Base-by-base conservation (phyloP, 37 sponge, comb jelly and placozoan species). In the Trichoplax adhaerens region DNA sequence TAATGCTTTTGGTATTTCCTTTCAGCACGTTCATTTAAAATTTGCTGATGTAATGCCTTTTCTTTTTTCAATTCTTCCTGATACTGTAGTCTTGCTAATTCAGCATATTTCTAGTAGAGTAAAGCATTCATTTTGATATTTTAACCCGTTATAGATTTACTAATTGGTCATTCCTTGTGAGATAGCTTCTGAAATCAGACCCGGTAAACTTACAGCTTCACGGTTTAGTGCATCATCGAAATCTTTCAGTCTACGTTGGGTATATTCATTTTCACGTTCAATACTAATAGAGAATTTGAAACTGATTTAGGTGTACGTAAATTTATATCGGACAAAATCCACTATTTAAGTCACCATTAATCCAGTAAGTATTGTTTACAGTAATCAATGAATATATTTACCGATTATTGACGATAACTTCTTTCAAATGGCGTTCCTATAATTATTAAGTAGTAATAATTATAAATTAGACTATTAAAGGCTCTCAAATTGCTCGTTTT, bases 141-240 rank as follows among this genome's bases (percentile, higher is more conserved):
- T 29, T 29, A 29, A 29, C 29, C 29, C 29, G 29, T 29, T 29
- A 29, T 29, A 29, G 29, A 29, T 29, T 29, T 29, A 29, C 29
- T 29, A 29, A 29, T 29, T 29, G 29, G 29, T 29, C 29, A 29
- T 29, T 29, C 29, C 29, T 29, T 29, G 29, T 29, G 29, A 29
- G 29, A 29, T 29, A 29, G 29, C 29, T 29, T 29, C 29, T 29
- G 29, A 29, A 29, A 29, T 29, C 29, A 29, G 29, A 29, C 29
- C 29, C 29, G 6, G 52, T 47, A 48, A 57, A 69, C 83, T 73
- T 56, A 87, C 93, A 5, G 84, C 83, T 69, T 89, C 83, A 73
- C 75, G 82, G 54, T 86, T 73, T 60, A 94, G 83, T 8, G 84
- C 86, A 58, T 83, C 85, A 53, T 81, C 74, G 61, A 89, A 94